phyloP scores from a whole-genome alignment of 2,797 vertebrate species.

The Neosilurus hyrtlii region DNA sequence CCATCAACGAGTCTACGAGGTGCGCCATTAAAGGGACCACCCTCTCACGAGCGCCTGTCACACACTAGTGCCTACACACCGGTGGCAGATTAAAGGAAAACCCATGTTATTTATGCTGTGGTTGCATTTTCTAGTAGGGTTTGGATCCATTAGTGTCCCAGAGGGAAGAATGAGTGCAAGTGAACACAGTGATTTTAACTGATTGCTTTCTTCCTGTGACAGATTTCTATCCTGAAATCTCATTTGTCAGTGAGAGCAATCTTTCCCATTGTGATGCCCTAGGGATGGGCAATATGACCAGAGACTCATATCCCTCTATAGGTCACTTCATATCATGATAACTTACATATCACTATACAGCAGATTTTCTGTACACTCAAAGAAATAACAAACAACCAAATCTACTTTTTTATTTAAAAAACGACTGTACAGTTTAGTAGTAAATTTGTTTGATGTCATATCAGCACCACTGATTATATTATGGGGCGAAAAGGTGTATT shows the following conservation, averaged over 20 bases:
- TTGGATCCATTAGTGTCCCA: neutral
- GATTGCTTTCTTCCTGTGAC: neutral
- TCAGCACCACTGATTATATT: too few relatives aligned
- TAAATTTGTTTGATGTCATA: too few relatives aligned
- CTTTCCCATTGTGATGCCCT: neutral
- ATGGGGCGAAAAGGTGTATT: too few relatives aligned
- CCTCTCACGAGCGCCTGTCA: constrained; percentile 33
- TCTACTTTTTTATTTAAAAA: too few relatives aligned
- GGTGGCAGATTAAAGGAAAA: constrained; percentile 9
- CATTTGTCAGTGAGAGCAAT: neutral
- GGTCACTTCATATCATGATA: too few relatives aligned
- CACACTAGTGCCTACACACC: constrained; percentile 1
- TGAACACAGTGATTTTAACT: neutral
- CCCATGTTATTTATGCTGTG: neutral
- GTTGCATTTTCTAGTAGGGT: neutral
- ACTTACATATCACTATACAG: too few relatives aligned
- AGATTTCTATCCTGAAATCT: neutral
- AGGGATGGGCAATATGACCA: too few relatives aligned
- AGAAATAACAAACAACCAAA: too few relatives aligned
- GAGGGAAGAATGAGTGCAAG: neutral
- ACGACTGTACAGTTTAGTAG: too few relatives aligned
- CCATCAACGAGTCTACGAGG: constrained; percentile 41
- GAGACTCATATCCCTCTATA: too few relatives aligned
- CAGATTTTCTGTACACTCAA: too few relatives aligned
- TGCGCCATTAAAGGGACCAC: constrained; percentile 53